Conservation (phyloP, 1,140 invertebrate species). For the Macrosteles quadrilineatus region DNA sequence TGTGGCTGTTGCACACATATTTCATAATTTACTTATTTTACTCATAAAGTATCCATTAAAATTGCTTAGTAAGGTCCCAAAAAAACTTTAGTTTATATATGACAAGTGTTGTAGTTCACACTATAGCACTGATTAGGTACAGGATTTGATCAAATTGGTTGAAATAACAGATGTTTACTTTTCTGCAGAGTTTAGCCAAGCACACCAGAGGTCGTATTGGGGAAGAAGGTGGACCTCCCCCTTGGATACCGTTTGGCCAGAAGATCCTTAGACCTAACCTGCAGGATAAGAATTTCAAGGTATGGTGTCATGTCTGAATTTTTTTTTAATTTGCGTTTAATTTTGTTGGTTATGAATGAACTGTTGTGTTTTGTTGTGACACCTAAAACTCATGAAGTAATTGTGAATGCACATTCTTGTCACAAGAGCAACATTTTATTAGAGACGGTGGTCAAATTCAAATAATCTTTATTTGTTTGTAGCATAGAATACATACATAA, state of each 20-base stretch:
- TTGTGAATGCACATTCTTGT: conserved; percentile 28
- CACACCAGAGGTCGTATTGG: conserved; percentile 61
- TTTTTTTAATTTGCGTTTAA: too few relatives aligned
- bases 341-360: conserved; percentile 57
- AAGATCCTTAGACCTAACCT: conserved; percentile 62
- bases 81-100: neutral
- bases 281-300: conserved; percentile 70
- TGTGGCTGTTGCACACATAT: too few relatives aligned
- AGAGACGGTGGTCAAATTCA: too few relatives aligned
- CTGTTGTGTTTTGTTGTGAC: conserved; percentile 42
- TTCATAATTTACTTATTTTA: too few relatives aligned
- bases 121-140: neutral
- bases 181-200: conserved; percentile 71
- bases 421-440: too few relatives aligned
- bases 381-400: conserved; percentile 51
- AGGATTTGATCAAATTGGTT: conserved; percentile 19
- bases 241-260: conserved; percentile 89
- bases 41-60: neutral
- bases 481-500: too few relatives aligned
- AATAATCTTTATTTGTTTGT: too few relatives aligned
- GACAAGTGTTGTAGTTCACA: neutral
- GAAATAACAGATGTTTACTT: too few relatives aligned
- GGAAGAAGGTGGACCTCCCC: conserved; percentile 75
- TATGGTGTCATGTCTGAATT: too few relatives aligned
- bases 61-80: neutral